phyloP scores from a whole-genome alignment of 1,140 invertebrate genomes.

The Drosophila biarmipes region DNA sequence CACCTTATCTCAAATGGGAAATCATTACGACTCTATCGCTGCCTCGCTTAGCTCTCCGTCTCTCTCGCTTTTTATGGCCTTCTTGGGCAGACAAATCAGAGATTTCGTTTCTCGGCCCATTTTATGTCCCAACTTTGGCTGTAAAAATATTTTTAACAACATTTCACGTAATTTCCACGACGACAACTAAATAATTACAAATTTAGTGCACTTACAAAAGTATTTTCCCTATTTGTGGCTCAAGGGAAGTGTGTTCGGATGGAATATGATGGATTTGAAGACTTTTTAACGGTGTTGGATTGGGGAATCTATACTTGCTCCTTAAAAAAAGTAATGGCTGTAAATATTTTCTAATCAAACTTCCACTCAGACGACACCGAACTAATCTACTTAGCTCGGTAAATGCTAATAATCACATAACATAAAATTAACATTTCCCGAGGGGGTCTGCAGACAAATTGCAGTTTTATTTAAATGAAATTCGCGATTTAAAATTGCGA shows the following conservation, averaged over 20 bases:
- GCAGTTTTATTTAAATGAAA: conserved; percentile 78
- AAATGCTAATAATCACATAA: conserved; percentile 67
- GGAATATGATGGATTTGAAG: not conserved
- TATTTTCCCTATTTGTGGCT: conserved; percentile 59
- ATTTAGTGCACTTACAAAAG: conserved; percentile 62
- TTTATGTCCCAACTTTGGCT: conserved; percentile 74
- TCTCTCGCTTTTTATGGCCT: conserved; percentile 36
- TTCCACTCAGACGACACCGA: not conserved
- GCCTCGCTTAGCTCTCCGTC: not conserved
- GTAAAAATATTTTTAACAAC: conserved; percentile 77
- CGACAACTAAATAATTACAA: conserved; percentile 67
- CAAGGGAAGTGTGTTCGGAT: not conserved
- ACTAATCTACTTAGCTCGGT: conserved; percentile 44
- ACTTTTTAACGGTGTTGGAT: not conserved
- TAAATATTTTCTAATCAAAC: not conserved
- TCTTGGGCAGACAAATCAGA: conserved; percentile 66
- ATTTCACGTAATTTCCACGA: conserved; percentile 72
- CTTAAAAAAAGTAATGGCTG: not conserved
- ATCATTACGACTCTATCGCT: conserved; percentile 60
- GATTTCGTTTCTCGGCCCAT: conserved; percentile 38
- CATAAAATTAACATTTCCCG: conserved; percentile 72
- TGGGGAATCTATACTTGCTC: not conserved
- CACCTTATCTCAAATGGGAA: conserved; percentile 79
- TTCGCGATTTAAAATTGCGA: conserved; percentile 46
- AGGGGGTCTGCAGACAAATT: conserved; percentile 56